Percentiles rank a stretch among this genome's conserved stretches.
These are phyloP conservation scores for Ramphastos sulfuratus DNA, from an alignment of 2,113 vertebrate genomes.

Conservation along the genomic window DNA sequence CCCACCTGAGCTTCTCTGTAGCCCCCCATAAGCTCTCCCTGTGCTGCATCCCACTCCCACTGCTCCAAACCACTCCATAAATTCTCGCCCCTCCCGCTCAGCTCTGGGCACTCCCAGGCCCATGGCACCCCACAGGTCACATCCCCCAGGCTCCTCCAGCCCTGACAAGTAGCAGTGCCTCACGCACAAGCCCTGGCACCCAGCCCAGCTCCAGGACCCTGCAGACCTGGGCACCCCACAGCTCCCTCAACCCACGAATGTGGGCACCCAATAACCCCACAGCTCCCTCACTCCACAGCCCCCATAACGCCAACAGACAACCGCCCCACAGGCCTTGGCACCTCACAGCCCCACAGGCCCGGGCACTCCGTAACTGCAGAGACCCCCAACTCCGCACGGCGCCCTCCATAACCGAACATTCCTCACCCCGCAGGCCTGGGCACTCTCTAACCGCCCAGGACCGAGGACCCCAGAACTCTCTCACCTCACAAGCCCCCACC, in stretches of 20 bases:
- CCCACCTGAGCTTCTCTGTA: accelerated
- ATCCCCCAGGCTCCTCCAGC: background rate
- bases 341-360: too few species aligned
- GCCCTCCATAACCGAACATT: too few species aligned
- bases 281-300: background rate
- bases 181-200: background rate
- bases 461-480: too few species aligned
- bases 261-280: accelerated
- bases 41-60: background rate
- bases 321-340: background rate
- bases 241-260: background rate
- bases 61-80: background rate
- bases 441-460: background rate
- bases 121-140: background rate
- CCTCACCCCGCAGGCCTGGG: background rate
- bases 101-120: too few species aligned
- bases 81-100: background rate
- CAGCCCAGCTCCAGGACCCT: background rate
- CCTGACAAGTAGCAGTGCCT: too few species aligned
- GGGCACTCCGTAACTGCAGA: too few species aligned
- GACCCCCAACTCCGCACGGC: too few species aligned
- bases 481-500: background rate
- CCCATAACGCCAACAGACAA: background rate
- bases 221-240: too few species aligned
- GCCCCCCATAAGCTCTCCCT: accelerated